A percentile compares a stretch with the other conserved stretches of the same genome.
phyloP scores from a whole-genome alignment of 2,797 vertebrate species.

The Tangara arthus region DNA sequence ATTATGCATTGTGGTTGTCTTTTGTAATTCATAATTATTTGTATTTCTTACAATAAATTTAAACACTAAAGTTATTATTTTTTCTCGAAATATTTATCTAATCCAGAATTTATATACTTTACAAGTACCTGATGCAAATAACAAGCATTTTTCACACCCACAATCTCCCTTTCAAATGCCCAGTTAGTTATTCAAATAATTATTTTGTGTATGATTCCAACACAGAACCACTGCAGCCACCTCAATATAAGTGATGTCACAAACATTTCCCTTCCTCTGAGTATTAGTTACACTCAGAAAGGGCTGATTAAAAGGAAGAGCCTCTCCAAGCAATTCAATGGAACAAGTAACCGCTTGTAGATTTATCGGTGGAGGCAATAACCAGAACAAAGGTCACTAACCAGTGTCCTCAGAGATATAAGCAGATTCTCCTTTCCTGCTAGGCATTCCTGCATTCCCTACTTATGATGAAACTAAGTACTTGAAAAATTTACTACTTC shows the following conservation, averaged over 20 bases:
- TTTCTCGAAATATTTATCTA: slow-evolving; percentile 55
- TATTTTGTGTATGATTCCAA: not conserved
- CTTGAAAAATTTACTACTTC: not conserved
- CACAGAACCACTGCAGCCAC: not conserved
- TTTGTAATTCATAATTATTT: slow-evolving; percentile 66
- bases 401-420: not conserved
- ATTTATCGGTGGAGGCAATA: not conserved
- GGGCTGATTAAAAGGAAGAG: not conserved
- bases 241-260: not conserved
- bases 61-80: slow-evolving; percentile 35
- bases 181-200: not conserved
- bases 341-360: not conserved
- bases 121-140: not conserved
- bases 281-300: not conserved
- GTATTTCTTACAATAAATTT: slow-evolving; percentile 66
- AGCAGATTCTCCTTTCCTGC: not conserved
- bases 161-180: not conserved
- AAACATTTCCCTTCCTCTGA: not conserved
- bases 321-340: not conserved
- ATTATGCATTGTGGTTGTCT: slow-evolving; percentile 52
- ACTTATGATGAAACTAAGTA: not conserved
- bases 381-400: not conserved
- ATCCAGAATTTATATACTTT: not conserved
- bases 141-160: not conserved
- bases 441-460: not conserved